Evolutionary conservation across 1,140 invertebrate species (phyloP).

Genomic region (Bombus fervidus): DNA sequence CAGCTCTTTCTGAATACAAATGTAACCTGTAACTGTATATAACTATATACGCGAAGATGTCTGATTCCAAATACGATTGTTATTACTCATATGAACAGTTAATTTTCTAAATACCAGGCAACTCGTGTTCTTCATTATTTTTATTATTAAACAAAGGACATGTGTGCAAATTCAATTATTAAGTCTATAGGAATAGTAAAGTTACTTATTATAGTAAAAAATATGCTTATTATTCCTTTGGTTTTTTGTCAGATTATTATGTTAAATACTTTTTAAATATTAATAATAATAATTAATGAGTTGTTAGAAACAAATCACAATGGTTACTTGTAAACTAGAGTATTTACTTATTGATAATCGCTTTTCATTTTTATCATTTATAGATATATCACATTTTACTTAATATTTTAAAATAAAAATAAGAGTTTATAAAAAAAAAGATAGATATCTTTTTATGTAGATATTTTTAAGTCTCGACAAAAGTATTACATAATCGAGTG

Average conservation of each 20-base stretch:
- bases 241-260: not conserved
- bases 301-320: not conserved
- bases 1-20: slow-evolving; percentile 40
- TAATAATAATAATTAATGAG: not conserved
- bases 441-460: not conserved
- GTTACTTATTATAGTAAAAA: not conserved
- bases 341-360: not conserved
- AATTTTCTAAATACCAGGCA: too few species aligned
- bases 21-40: slow-evolving; percentile 14
- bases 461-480: not conserved
- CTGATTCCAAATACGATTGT: not conserved
- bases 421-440: not conserved
- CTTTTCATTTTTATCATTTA: not conserved
- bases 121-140: not conserved
- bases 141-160: not conserved
- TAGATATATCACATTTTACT: not conserved
- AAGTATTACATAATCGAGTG: not conserved
- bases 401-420: not conserved
- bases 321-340: not conserved
- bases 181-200: not conserved
- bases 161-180: not conserved
- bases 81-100: not conserved
- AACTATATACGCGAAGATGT: not conserved
- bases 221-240: not conserved
- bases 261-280: not conserved